Evolutionary conservation across 2,888 invertebrate species (phyloP).

Genomic region (Bembecia ichneumoniformis): DNA sequence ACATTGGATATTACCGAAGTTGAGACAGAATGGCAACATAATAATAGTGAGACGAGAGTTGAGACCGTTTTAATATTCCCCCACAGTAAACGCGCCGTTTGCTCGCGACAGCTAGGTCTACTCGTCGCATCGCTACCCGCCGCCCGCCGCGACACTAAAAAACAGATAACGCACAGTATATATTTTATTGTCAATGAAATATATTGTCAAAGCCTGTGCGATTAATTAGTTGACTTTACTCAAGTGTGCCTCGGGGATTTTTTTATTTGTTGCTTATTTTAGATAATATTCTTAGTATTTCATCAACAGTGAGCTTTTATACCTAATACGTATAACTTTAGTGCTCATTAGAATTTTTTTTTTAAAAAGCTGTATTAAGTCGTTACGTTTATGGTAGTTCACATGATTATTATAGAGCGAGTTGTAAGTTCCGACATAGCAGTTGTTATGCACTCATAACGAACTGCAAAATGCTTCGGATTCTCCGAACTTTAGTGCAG

Average conservation of each 20-base stretch:
- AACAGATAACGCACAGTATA: slow-evolving; percentile 36
- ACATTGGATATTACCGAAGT: slow-evolving; percentile 12
- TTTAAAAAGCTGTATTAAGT: slow-evolving; percentile 13
- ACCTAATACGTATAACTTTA: no score
- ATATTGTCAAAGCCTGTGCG: slow-evolving; percentile 60
- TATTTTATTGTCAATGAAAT: slow-evolving; percentile 66
- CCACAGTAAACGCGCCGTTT: slow-evolving; percentile 53
- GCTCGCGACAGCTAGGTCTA: slow-evolving; percentile 39
- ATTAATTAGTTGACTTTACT: slow-evolving; percentile 55
- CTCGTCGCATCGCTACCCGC: slow-evolving; percentile 43
- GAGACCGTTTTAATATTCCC: slow-evolving; percentile 60
- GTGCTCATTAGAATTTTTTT: neutral
- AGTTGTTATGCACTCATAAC: slow-evolving; percentile 48
- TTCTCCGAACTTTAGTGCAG: slow-evolving; percentile 60
- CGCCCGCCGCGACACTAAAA: slow-evolving; percentile 48
- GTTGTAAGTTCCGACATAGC: slow-evolving; percentile 35
- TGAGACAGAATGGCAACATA: slow-evolving; percentile 45
- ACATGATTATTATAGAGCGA: slow-evolving; percentile 40
- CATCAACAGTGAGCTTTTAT: no score
- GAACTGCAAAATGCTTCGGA: slow-evolving; percentile 64
- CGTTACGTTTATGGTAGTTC: no score
- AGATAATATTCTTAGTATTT: no score
- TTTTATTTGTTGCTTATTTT: slow-evolving; percentile 17
- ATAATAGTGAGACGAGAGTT: slow-evolving; percentile 24
- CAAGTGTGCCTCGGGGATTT: slow-evolving; percentile 31